These are phyloP conservation scores for Actinia tenebrosa DNA, from an alignment of 64 coral and sea anemone genomes.

Conservation along the genomic window DNA sequence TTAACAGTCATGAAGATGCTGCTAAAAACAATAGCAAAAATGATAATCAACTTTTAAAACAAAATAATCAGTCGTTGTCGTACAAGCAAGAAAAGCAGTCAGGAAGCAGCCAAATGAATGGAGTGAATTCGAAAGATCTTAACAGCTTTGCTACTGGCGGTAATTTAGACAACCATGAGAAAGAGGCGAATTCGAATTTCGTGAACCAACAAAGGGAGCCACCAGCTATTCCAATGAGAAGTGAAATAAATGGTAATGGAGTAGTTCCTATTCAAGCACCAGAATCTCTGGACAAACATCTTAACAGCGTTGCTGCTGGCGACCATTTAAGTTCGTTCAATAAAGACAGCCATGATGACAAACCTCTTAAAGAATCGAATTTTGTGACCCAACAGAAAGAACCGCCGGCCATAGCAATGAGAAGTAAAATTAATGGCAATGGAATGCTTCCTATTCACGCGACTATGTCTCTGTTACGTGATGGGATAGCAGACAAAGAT, in stretches of 20 bases:
- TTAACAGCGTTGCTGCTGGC: not conserved
- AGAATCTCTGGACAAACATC: no score
- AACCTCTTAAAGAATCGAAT: not conserved
- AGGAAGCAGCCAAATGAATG: not conserved
- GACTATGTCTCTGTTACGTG: not conserved
- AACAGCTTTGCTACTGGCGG: not conserved
- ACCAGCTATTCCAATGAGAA: slow-evolving; percentile 1
- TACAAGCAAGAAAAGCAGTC: not conserved
- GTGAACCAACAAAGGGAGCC: not conserved
- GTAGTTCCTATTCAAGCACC: no score
- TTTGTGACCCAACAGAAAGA: not conserved
- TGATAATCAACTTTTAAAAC: not conserved
- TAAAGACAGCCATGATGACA: not conserved
- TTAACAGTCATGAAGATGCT: not conserved
- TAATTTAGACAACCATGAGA: no score
- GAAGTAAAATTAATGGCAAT: not conserved
- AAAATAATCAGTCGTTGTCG: not conserved
- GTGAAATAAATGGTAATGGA: not conserved
- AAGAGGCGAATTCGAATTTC: not conserved
- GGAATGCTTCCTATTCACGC: not conserved
- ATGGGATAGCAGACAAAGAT: no score
- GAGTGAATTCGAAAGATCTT: not conserved
- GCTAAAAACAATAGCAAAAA: not conserved
- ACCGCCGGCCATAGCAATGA: not conserved
- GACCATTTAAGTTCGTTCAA: not conserved